A percentile compares a stretch with the other conserved stretches of the same genome.
Evolutionary conservation across 2,797 vertebrate genomes (phyloP).

Genomic region (Peromyscus aztecus): DNA sequence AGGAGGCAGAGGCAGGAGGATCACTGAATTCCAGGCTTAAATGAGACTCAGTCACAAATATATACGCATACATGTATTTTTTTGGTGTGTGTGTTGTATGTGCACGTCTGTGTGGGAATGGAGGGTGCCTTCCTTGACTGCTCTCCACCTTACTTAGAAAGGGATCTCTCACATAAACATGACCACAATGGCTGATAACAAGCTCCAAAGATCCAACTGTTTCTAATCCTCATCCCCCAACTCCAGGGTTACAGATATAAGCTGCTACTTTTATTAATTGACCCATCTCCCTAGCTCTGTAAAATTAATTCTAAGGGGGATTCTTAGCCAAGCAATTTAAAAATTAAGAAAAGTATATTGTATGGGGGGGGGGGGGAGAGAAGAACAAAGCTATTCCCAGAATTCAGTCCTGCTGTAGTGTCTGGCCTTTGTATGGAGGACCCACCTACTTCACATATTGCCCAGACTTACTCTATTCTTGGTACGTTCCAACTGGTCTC

Average conservation of each 20-base stretch:
- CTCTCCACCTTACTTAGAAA: not conserved
- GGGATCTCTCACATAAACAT: not conserved
- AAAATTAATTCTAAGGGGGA: slow-evolving; percentile 31
- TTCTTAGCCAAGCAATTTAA: slow-evolving; percentile 19
- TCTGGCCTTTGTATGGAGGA: not conserved
- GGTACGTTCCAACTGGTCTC: slow-evolving; percentile 96
- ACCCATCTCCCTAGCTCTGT: not conserved
- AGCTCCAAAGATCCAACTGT: not conserved
- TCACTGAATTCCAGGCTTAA: not conserved
- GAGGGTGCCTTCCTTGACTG: not conserved
- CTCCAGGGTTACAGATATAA: not conserved
- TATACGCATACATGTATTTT: not conserved
- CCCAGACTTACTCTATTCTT: slow-evolving; percentile 92
- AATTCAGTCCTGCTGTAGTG: not conserved
- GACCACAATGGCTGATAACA: not conserved
- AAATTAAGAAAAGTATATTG: slow-evolving; percentile 9
- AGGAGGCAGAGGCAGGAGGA: not conserved
- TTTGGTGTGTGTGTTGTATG: not conserved
- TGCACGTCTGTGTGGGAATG: not conserved
- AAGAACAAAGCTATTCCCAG: not conserved
- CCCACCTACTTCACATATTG: not conserved
- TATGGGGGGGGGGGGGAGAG: fast-evolving
- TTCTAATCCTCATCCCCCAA: not conserved
- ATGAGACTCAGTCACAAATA: not conserved
- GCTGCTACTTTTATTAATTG: not conserved